Conservation (phyloP, 1,140 invertebrate species). For the Drosophila chauvacae region DNA sequence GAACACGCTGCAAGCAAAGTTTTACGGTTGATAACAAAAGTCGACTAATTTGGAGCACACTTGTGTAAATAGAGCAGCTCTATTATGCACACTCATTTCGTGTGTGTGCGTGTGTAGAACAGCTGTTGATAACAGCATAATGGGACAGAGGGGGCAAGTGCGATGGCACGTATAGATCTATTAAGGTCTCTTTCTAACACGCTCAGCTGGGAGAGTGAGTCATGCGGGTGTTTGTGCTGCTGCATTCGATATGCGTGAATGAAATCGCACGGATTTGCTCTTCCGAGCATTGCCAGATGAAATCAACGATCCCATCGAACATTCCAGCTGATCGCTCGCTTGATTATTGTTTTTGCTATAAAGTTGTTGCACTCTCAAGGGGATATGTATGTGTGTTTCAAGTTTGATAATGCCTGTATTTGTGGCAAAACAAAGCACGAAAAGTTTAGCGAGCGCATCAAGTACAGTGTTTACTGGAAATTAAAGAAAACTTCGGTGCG, state of each 20-base stretch:
- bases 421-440: slow-evolving; percentile 29
- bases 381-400: neutral
- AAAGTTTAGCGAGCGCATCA: slow-evolving; percentile 4
- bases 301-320: slow-evolving; percentile 30
- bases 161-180: neutral
- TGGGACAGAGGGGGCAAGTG: neutral
- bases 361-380: slow-evolving; percentile 40
- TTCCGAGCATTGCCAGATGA: slow-evolving; percentile 35
- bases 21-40: slow-evolving; percentile 47
- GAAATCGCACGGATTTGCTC: slow-evolving; percentile 12
- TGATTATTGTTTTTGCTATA: slow-evolving; percentile 26
- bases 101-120: slow-evolving; percentile 5
- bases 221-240: slow-evolving; percentile 11
- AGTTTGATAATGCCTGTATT: neutral
- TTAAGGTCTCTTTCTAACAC: slow-evolving; percentile 1
- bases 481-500: neutral
- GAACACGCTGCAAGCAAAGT: slow-evolving; percentile 10
- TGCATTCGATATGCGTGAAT: slow-evolving; percentile 30
- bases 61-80: slow-evolving; percentile 40
- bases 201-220: slow-evolving; percentile 24
- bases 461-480: slow-evolving; percentile 19
- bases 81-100: slow-evolving; percentile 23
- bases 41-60: slow-evolving; percentile 45
- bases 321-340: slow-evolving; percentile 35
- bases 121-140: slow-evolving; percentile 30